Base-by-base conservation (phyloP, 1,140 invertebrate species). In the Phortica variegata region DNA sequence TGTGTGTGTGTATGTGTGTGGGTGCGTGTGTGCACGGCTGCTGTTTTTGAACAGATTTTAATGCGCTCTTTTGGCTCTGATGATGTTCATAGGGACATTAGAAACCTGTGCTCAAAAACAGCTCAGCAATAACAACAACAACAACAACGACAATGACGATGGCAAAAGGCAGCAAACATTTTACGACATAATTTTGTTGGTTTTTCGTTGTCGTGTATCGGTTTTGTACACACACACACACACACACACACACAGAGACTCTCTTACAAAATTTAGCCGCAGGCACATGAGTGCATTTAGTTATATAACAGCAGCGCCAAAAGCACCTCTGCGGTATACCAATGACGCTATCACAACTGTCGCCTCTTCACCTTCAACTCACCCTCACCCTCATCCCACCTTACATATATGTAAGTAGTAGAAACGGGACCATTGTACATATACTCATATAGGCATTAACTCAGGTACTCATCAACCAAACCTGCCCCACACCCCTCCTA, bases 111-210 rank as follows among this genome's bases (percentile, higher is more conserved):
- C 53, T 26, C 13, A 20, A 17, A 43, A 41, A 34, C n/a, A 26
- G 26, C 38, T 34, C 33, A 10, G 13, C 33, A n/a, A n/a, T n/a
- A 52, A 49, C 52, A n/a, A 57, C 60, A 63, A 63, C 63, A 63
- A 54, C 61, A 57, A 43, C 39, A 21, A 53, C 52, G 37, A 46
- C 45, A 47, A 56, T n/a, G n/a, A n/a, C n/a, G n/a, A n/a, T n/a
- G n/a, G n/a, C n/a, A n/a, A n/a, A n/a, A n/a, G n/a, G n/a, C n/a
- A n/a, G n/a, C n/a, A 53, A 54, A 49, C 50, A 65, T 63, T 63
- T 63, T 63, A 63, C 65, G 61, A 65, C 61, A 57, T 65, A 57
- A 63, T 65, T 63, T 60, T 47, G 56, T 53, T 56, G 26, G 6
- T 29, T 60, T 59, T 62, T n/a, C n/a, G n/a, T n/a, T n/a, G n/a